Conservation (phyloP, 2,888 invertebrate species). For the Xestia xanthographa region DNA sequence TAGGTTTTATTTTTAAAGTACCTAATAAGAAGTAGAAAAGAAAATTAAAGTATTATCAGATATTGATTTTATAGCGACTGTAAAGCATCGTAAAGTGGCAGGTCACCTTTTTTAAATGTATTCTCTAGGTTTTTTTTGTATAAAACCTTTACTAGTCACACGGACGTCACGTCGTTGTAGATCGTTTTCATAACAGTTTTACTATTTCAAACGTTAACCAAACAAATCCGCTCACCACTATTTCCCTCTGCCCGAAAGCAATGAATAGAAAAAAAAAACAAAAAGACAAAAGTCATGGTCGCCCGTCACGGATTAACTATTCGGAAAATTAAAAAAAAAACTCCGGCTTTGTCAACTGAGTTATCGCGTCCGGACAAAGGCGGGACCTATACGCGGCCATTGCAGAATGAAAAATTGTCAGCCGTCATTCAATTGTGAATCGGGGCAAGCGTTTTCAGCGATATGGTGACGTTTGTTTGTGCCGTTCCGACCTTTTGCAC, state of each 20-base stretch:
- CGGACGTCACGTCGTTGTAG: neutral
- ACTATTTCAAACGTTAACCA: conserved; percentile 8
- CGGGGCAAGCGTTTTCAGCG: conserved; percentile 27
- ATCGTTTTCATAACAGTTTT: neutral
- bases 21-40: neutral
- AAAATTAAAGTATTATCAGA: neutral
- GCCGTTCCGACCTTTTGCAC: conserved; percentile 17
- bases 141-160: neutral
- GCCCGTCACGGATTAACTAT: conserved; percentile 53
- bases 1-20: neutral
- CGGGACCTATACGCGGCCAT: conserved; percentile 38
- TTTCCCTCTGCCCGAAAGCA: conserved; percentile 27
- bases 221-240: conserved; percentile 17
- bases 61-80: neutral
- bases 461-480: conserved; percentile 44
- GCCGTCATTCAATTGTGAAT: conserved; percentile 57
- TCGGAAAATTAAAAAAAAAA: conserved; percentile 62
- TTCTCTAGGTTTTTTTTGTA: neutral
- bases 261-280: conserved; percentile 31
- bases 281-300: conserved; percentile 37
- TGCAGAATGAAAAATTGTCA: conserved; percentile 63
- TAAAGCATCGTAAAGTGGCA: neutral
- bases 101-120: neutral
- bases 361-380: conserved; percentile 60
- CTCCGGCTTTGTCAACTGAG: conserved; percentile 46